Percentiles rank a stretch among this genome's conserved stretches.
Evolutionary conservation across 2,797 vertebrate genomes (phyloP).

Genomic region (Trichosurus vulpecula): DNA sequence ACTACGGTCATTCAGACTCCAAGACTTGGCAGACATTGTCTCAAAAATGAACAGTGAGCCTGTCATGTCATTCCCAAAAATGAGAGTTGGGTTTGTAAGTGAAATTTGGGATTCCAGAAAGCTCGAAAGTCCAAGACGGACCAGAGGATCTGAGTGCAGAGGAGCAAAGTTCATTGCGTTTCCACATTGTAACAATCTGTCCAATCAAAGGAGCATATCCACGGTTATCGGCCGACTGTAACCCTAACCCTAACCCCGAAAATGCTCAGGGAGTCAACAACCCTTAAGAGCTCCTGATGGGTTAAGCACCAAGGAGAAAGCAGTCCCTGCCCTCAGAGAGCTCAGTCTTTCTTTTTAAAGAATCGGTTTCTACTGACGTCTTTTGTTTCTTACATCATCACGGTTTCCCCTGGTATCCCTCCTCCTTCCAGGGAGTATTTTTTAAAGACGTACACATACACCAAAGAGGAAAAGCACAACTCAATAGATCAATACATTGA

Average conservation of each 20-base stretch:
- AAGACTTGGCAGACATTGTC: not conserved
- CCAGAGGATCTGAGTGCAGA: fast-evolving
- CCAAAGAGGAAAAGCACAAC: no score
- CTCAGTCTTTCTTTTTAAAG: not conserved
- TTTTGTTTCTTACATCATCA: no score
- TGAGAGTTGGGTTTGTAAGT: not conserved
- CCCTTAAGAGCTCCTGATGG: not conserved
- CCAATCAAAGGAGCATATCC: not conserved
- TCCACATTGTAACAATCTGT: not conserved
- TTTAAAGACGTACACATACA: no score
- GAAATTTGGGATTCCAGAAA: not conserved
- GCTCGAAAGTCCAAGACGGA: not conserved
- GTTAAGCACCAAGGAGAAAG: not conserved
- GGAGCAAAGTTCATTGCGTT: not conserved
- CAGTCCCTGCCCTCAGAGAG: not conserved
- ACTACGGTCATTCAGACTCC: not conserved
- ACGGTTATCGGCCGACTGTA: no score
- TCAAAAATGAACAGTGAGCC: not conserved
- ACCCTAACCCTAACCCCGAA: no score
- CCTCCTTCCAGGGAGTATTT: no score
- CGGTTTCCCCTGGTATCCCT: no score
- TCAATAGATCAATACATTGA: no score
- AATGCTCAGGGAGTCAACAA: not conserved
- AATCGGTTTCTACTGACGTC: no score
- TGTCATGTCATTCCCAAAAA: not conserved